Conservation (phyloP, 2,888 invertebrate species). For the Psylliodes chrysocephalus region DNA sequence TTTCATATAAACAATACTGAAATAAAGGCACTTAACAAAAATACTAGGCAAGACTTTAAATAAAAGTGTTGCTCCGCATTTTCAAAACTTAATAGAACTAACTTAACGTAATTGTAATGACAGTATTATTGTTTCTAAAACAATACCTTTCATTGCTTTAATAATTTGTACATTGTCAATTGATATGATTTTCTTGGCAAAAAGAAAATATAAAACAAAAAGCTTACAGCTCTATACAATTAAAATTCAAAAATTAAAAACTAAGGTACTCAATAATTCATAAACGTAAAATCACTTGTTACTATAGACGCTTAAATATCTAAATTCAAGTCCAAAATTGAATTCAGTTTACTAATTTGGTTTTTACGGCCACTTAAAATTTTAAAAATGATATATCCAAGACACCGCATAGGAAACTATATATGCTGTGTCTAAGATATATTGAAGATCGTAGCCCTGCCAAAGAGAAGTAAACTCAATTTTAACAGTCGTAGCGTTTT, state of each 20-base stretch:
- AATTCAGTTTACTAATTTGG: no score
- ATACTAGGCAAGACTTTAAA: conserved; percentile 4
- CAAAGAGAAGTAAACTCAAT: no score
- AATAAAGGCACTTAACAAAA: conserved; percentile 18
- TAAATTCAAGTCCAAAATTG: no score
- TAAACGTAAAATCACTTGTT: no score
- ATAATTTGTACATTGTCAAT: conserved; percentile 12
- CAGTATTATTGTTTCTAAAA: conserved; percentile 11
- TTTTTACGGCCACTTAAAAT: no score
- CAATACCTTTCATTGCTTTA: conserved; percentile 5
- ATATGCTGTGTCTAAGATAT: no score
- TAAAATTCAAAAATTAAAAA: conserved; percentile 6
- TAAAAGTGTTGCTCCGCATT: conserved; percentile 5
- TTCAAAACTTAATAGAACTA: conserved; percentile 5
- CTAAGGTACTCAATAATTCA: background rate
- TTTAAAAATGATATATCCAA: no score
- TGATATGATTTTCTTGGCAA: conserved; percentile 35
- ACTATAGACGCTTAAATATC: no score
- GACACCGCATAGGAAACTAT: no score
- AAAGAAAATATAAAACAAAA: conserved; percentile 12
- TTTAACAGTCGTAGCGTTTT: no score
- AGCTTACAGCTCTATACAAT: conserved; percentile 16
- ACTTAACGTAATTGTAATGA: background rate
- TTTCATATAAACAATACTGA: conserved; percentile 29
- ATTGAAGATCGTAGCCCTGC: no score